Base-by-base conservation (phyloP, 1,140 invertebrate genomes). In the Medauroidea extradentata region DNA sequence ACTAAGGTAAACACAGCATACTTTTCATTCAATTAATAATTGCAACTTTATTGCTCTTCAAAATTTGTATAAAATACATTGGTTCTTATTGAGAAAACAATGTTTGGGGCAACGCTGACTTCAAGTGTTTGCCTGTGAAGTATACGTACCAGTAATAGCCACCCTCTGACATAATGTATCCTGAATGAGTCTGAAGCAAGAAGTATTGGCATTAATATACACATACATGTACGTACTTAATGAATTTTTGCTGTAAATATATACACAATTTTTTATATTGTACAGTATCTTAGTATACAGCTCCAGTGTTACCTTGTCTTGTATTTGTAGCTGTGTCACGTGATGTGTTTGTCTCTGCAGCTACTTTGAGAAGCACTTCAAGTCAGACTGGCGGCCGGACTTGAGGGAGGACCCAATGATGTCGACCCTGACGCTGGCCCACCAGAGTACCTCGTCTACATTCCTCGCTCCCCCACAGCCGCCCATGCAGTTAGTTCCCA, bases 381-480 rank as follows among this genome's bases (percentile, higher is more conserved):
- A 80, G 64, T 71, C 77, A 46, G 78, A 79, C 48, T 81, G 79
- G 79, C 70, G 77, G 56, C 70, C 77, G 3, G 76, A 78, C 50
- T 24, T 57, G 27, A 19, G 71, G 73, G 49, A 71, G 73, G 25
- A 75, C 69, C 56, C 76, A 72, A 65, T 74, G 65, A 59, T 76
- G 70, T 48, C 66, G 75, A 60, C 74, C 70, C 66, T 73, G 74
- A 55, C 78, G 72, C 66, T 70, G 63, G 59, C 79, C 71, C 73
- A 75, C 71, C 63, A 77, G 70, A 55, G 80, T 82, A 66, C 74
- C 78, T 59, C 85, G 42, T 81, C 86, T 57, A 81, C 84, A 60
- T 88, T 89, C 75, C 78, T 90, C 71, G 81, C 87, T 2, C 66
- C 73, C 44, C 85, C 87, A 39, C 86, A 89, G 57, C 85, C 85